phyloP scores from a whole-genome alignment of 2,797 vertebrate species.

The Distichodus sexfasciatus region DNA sequence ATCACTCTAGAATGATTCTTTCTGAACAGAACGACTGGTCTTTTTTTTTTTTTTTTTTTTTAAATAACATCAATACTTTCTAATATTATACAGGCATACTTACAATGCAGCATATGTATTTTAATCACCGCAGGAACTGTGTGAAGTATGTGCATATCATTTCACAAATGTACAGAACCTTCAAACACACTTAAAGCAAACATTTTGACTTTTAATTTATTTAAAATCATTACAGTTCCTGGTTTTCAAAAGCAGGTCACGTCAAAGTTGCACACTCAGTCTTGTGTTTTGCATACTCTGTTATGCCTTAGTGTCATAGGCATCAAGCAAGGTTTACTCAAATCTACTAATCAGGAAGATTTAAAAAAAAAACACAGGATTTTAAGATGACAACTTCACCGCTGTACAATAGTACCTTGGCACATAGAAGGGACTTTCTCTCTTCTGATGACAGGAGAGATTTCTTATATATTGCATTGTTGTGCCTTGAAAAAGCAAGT shows the following conservation, averaged over 20 bases:
- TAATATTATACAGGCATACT: no score
- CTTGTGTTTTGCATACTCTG: slow-evolving; percentile 69
- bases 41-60: no score
- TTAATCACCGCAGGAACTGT: no score
- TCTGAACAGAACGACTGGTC: no score
- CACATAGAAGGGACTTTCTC: slow-evolving; percentile 57
- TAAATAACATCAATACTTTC: no score
- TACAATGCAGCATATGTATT: no score
- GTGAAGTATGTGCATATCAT: no score
- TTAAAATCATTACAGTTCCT: slow-evolving; percentile 40
- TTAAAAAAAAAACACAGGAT: slow-evolving; percentile 2
- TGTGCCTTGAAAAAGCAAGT: slow-evolving; percentile 60
- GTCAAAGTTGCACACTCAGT: slow-evolving; percentile 69
- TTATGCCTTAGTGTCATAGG: slow-evolving; percentile 57
- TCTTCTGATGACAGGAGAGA: slow-evolving; percentile 60
- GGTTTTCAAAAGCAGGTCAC: slow-evolving; percentile 67
- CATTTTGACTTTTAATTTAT: slow-evolving; percentile 15
- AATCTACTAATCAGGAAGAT: slow-evolving; percentile 33
- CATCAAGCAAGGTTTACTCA: slow-evolving; percentile 60
- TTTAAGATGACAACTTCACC: slow-evolving; percentile 32
- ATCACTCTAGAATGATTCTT: no score
- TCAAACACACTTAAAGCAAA: background rate
- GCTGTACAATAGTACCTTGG: slow-evolving; percentile 64
- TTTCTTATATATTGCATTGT: slow-evolving; percentile 60
- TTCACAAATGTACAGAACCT: background rate